Evolutionary conservation across 2,113 vertebrate species (phyloP).

Genomic region (Nothobranchius kuhntae): DNA sequence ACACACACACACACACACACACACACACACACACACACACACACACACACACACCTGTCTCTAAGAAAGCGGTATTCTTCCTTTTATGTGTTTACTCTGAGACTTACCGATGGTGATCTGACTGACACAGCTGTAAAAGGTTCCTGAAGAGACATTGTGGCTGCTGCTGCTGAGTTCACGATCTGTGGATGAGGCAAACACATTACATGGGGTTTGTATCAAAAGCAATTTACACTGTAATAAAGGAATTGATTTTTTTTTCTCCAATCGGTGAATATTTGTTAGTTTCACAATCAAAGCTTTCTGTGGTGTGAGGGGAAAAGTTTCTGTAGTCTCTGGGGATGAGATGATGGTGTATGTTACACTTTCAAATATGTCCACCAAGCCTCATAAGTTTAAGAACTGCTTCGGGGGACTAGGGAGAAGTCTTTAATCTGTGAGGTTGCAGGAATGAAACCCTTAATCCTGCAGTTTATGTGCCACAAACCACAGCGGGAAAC

Average conservation of each 20-base stretch:
- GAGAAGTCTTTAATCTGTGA: slow-evolving; percentile 4
- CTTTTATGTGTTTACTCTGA: not conserved
- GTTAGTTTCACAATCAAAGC: too few species aligned
- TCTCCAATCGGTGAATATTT: too few species aligned
- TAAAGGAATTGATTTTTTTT: too few species aligned
- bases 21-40: too few species aligned
- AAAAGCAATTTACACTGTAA: too few species aligned
- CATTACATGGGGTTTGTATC: not conserved
- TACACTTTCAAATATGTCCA: slow-evolving; percentile 18
- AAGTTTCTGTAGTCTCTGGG: not conserved
- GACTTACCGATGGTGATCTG: slow-evolving; percentile 88
- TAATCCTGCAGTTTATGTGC: slow-evolving; percentile 34
- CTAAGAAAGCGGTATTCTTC: too few species aligned
- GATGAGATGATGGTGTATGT: not conserved
- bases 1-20: too few species aligned
- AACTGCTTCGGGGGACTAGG: slow-evolving; percentile 1
- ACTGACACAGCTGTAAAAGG: slow-evolving; percentile 87
- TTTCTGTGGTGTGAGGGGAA: not conserved
- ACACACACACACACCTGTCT: too few species aligned
- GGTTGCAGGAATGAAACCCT: not conserved
- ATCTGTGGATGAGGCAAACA: slow-evolving; percentile 65
- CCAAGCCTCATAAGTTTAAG: not conserved
- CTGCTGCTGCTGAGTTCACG: slow-evolving; percentile 81
- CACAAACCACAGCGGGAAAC: slow-evolving; percentile 13
- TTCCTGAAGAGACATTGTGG: slow-evolving; percentile 81